Evolutionary conservation across 2,888 invertebrate species (phyloP).

Genomic region (Dendrolimus pini): DNA sequence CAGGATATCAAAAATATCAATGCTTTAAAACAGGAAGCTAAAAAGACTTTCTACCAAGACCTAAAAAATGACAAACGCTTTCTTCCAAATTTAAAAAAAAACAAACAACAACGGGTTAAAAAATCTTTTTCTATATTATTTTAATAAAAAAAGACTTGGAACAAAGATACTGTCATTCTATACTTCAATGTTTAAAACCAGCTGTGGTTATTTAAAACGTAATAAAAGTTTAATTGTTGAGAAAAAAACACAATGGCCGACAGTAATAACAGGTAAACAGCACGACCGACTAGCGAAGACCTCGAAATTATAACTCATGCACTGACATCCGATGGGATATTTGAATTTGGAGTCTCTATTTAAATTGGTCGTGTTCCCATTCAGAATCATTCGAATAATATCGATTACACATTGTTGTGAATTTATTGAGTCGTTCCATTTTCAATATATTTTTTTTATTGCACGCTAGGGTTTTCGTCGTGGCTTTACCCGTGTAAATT

Average conservation of each 20-base stretch:
- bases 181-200: constrained; percentile 30
- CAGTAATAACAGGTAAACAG: not conserved
- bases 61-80: not conserved
- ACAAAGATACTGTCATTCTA: constrained; percentile 50
- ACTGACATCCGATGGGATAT: not conserved
- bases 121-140: not conserved
- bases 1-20: not conserved
- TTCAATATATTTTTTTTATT: not conserved
- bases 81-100: not conserved
- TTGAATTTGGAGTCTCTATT: not conserved
- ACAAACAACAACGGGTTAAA: not conserved
- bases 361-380: constrained; percentile 2
- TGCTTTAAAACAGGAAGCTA: not conserved
- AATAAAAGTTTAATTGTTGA: constrained; percentile 49
- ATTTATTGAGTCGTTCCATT: constrained; percentile 9
- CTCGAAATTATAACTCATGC: not conserved
- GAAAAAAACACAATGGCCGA: constrained; percentile 17
- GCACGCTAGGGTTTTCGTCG: not conserved
- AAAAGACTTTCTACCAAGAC: not conserved
- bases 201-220: constrained; percentile 45
- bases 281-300: not conserved
- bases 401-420: constrained; percentile 18
- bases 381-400: constrained; percentile 14
- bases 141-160: not conserved
- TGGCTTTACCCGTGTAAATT: no score